Evolutionary conservation across 2,113 vertebrate genomes (phyloP), one percentile per base, ranked within the genome.

Genomic region (Riparia riparia): DNA sequence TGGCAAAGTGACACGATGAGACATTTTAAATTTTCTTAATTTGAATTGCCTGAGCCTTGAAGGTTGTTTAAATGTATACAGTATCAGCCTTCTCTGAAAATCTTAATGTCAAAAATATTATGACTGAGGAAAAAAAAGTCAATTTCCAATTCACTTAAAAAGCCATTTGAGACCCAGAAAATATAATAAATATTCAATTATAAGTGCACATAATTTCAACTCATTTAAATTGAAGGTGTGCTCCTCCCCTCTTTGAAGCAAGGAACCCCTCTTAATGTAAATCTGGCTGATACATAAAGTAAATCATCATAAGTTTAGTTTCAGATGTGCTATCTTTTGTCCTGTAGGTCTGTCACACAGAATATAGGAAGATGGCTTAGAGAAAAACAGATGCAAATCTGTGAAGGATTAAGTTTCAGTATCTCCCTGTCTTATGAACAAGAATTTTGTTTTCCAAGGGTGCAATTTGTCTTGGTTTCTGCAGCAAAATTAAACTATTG

Each of bases 91-190:
- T 93, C 68, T 80, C 85, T 53, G 49, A 95, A 96, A 96, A 76
- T 72, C 51, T 95, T 93, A 93, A 85, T 93, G 79, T 95, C 87
- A 97, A 92, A 97, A 97, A 86, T 92, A 60, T 80, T 95, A 93
- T 84, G 85, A 82, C 42, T 92, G 28, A 50, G 37, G 37, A 37
- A 76, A 94, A 39, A 78, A 57, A 91, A 91, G 18, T 37, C 29
- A 50, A 86, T 63, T 57, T 96, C 96, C 72, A 94, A 77, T 72
- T 41, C 34, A 93, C 65, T 96, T 96, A 66, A 90, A 85, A 95
- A 90, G 7, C 47, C 90, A 93, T 10, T 58, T 84, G 37, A 85
- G 50, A 82, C 16, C 31, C 41, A 34, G 22, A 70, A 94, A 60
- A 71, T 44, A 56, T 26, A 53, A 44, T 47, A 86, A 79, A 86